Conservation (phyloP, 2,113 vertebrate genomes). For the Trogon melanurus region DNA sequence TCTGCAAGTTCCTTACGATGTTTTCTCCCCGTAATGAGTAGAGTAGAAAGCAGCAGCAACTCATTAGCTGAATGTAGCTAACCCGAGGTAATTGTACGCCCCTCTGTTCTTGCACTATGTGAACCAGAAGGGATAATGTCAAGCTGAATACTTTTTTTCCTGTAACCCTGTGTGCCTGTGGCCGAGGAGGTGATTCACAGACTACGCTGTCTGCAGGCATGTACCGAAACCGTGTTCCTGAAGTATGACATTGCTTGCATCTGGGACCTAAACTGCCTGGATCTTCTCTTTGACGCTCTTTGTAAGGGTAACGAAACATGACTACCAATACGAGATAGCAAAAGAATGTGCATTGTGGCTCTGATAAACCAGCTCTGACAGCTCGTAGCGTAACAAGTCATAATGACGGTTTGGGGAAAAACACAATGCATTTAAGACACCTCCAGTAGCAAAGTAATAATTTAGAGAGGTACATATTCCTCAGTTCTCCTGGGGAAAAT, state of each 20-base stretch:
- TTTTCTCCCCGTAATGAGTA: background rate
- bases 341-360: background rate
- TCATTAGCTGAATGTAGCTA: background rate
- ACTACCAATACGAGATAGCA: background rate
- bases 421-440: background rate
- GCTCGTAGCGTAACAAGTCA: background rate
- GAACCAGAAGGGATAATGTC: background rate
- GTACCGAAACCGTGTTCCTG: fast-evolving
- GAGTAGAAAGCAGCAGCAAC: background rate
- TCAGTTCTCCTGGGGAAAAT: background rate
- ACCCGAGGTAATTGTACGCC: background rate
- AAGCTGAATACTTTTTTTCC: background rate
- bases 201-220: background rate
- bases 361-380: constrained; percentile 35
- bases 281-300: background rate
- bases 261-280: background rate
- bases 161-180: background rate
- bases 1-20: background rate
- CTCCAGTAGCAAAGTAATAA: background rate
- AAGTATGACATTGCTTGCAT: background rate
- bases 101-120: background rate
- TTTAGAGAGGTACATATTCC: background rate
- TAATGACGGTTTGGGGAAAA: background rate
- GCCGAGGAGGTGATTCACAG: background rate
- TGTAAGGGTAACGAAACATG: background rate